Percentiles rank a stretch among this genome's conserved stretches.
Conservation (phyloP, 2,113 vertebrate genomes). For the Suricata suricatta region DNA sequence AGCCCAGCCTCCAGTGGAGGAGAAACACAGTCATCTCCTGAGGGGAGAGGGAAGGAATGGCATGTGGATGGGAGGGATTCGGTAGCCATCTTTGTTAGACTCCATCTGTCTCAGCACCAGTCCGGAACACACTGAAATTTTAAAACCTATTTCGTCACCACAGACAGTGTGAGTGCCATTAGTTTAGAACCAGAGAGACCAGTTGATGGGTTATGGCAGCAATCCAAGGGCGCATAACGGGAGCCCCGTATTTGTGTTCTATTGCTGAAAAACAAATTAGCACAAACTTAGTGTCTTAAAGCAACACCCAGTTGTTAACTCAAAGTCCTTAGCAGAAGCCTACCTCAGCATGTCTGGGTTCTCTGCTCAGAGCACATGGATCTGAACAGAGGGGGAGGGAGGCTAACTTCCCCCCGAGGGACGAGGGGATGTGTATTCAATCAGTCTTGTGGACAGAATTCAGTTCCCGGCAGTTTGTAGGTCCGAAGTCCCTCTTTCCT, state of each 20-base stretch:
- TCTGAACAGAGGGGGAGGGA: not conserved
- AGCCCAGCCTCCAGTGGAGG: not conserved
- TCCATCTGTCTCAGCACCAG: not conserved
- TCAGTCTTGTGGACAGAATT: not conserved
- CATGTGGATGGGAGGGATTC: not conserved
- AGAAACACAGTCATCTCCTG: rapidly evolving
- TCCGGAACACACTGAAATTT: not conserved
- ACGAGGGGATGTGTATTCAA: not conserved
- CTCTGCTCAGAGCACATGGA: not conserved
- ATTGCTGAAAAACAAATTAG: not conserved
- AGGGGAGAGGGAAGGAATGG: not conserved
- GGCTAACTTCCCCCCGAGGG: not conserved
- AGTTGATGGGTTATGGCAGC: no score
- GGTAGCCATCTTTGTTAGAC: not conserved
- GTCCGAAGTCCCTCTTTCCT: not conserved
- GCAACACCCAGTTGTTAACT: not conserved
- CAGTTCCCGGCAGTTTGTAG: not conserved
- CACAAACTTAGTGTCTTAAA: not conserved
- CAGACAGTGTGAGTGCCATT: not conserved
- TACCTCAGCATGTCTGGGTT: not conserved
- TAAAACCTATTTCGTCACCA: not conserved
- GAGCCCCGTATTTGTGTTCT: not conserved
- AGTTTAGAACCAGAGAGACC: not conserved
- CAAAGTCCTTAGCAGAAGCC: not conserved
- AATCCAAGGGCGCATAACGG: not conserved